A percentile compares a stretch with the other conserved stretches of the same genome.
Evolutionary conservation across 2,888 invertebrate species (phyloP).

Genomic region (Gibbula magus): DNA sequence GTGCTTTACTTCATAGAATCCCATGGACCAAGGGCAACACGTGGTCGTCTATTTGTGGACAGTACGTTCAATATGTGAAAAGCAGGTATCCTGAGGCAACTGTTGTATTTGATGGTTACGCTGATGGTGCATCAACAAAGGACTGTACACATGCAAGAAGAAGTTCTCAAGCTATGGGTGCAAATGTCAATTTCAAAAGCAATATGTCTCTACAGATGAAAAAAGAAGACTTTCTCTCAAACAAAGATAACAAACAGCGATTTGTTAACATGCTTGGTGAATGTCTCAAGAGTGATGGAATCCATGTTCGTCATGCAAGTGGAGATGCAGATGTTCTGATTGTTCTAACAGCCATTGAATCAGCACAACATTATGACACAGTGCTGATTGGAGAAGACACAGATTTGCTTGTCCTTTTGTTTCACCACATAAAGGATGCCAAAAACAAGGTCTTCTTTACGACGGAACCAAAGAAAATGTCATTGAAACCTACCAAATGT

Average conservation of each 20-base stretch:
- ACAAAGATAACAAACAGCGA: constrained; percentile 22
- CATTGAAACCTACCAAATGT: too few relatives aligned
- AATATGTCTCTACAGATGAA: constrained; percentile 30
- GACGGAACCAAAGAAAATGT: too few relatives aligned
- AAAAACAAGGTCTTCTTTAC: background rate
- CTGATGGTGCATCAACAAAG: constrained; percentile 23
- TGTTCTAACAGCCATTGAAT: too few relatives aligned
- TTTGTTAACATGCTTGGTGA: background rate
- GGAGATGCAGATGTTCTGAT: too few relatives aligned
- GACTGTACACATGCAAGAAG: constrained; percentile 32
- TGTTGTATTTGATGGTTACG: constrained; percentile 38
- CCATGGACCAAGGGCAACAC: background rate
- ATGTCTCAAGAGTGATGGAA: background rate
- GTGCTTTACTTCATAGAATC: constrained; percentile 5
- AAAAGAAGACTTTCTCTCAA: constrained; percentile 35
- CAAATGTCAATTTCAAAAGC: constrained; percentile 23
- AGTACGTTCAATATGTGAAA: too few relatives aligned
- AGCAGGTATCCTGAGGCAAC: constrained; percentile 9
- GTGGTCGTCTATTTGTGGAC: background rate
- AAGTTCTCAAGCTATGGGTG: background rate
- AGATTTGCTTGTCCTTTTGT: constrained; percentile 31
- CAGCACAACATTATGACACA: too few relatives aligned
- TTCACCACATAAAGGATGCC: background rate
- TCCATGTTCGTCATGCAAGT: background rate
- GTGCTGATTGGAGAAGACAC: constrained; percentile 34